phyloP scores from a whole-genome alignment of 2,113 vertebrate genomes.

The Capreolus pygargus region DNA sequence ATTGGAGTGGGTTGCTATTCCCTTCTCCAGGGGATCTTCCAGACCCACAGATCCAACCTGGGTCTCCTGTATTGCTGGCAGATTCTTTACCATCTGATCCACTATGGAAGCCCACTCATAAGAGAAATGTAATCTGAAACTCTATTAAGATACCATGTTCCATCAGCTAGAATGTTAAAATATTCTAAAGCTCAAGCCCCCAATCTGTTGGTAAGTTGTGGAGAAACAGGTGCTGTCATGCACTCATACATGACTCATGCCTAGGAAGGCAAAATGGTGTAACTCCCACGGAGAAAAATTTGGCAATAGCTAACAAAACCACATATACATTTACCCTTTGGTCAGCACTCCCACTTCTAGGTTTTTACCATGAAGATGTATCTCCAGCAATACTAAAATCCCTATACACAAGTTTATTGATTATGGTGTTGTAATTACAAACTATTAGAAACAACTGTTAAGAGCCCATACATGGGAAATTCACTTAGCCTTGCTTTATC shows the following conservation, averaged over 20 bases:
- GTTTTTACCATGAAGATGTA: neutral
- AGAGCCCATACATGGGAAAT: neutral
- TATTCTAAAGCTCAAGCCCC: neutral
- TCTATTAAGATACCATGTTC: neutral
- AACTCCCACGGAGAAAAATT: neutral
- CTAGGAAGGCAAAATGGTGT: neutral
- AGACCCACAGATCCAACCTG: neutral
- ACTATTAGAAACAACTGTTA: neutral
- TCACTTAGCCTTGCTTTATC: neutral
- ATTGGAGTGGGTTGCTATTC: neutral
- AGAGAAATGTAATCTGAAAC: slow-evolving; percentile 33
- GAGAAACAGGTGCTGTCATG: neutral
- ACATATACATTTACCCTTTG: neutral
- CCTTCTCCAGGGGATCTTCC: neutral
- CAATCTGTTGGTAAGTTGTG: neutral
- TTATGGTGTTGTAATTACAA: neutral
- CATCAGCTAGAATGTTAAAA: neutral
- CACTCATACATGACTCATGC: neutral
- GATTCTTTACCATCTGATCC: neutral
- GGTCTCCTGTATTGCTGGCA: neutral
- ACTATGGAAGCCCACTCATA: neutral
- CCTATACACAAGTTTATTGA: neutral
- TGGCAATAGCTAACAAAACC: neutral
- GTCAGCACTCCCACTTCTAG: neutral
- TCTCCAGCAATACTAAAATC: neutral